Evolutionary conservation across 2,797 vertebrate genomes (phyloP).

Genomic region (Borostomias antarcticus): DNA sequence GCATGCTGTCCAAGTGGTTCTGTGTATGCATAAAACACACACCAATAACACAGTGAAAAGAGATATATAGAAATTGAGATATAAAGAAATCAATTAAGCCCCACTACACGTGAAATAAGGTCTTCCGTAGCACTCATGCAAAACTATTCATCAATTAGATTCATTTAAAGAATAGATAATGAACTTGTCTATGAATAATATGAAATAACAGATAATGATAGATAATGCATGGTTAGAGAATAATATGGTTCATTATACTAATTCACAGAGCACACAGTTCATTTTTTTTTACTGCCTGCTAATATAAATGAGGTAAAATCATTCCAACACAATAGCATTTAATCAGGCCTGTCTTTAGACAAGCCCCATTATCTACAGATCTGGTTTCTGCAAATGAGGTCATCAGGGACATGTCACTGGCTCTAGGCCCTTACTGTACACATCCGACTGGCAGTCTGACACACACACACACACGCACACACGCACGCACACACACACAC

Average conservation of each 20-base stretch:
- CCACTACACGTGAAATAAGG: slow-evolving; percentile 62
- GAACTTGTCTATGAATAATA: neutral
- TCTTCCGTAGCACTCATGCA: slow-evolving; percentile 19
- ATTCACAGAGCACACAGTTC: neutral
- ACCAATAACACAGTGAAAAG: slow-evolving; percentile 81
- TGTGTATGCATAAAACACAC: slow-evolving; percentile 85
- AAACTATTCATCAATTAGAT: slow-evolving; percentile 21
- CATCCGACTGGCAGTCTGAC: slow-evolving; percentile 32
- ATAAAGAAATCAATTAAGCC: slow-evolving; percentile 75
- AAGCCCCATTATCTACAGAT: neutral
- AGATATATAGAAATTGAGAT: slow-evolving; percentile 78
- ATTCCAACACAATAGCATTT: too few relatives aligned
- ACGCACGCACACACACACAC: slow-evolving; percentile 8
- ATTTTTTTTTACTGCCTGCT: too few relatives aligned
- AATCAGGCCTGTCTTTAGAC: neutral
- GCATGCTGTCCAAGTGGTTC: slow-evolving; percentile 99
- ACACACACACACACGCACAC: slow-evolving; percentile 12
- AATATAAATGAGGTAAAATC: too few relatives aligned
- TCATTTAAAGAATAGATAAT: slow-evolving; percentile 4
- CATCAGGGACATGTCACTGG: slow-evolving; percentile 30
- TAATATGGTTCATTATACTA: neutral
- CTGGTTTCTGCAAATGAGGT: slow-evolving; percentile 20
- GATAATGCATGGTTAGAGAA: neutral
- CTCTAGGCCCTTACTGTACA: slow-evolving; percentile 27
- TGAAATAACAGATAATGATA: slow-evolving; percentile 16